Evolutionary conservation across 1,140 invertebrate species (phyloP).

Genomic region (Aphelinus atriplicis): DNA sequence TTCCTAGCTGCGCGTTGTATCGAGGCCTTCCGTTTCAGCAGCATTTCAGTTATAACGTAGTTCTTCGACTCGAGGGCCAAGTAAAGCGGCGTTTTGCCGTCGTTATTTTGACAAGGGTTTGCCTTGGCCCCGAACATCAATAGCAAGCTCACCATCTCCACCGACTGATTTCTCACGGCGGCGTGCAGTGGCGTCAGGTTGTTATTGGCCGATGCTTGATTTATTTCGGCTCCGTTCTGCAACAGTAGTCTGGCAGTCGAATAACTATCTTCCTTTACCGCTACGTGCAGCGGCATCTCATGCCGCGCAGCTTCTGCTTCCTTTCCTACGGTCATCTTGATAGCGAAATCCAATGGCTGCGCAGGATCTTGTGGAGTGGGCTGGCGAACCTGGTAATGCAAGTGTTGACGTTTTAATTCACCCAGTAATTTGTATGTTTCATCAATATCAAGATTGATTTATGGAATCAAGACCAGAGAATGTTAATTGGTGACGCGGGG

Average conservation of each 20-base stretch:
- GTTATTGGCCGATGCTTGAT: neutral
- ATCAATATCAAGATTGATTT: too few relatives aligned
- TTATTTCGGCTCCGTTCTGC: neutral
- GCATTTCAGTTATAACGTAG: neutral
- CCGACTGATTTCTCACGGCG: neutral
- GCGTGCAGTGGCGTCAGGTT: neutral
- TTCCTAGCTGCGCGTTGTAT: neutral
- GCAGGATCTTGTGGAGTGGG: too few relatives aligned
- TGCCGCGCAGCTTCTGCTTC: too few relatives aligned
- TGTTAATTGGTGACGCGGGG: too few relatives aligned
- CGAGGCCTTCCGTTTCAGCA: neutral
- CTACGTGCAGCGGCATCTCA: neutral
- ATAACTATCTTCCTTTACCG: neutral
- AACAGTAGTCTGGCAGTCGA: neutral
- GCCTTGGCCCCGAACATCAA: neutral
- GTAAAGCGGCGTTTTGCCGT: slow-evolving; percentile 1
- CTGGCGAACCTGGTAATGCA: too few relatives aligned
- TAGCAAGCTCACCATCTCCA: neutral
- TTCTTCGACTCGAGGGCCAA: neutral
- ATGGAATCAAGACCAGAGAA: too few relatives aligned
- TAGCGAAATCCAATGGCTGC: too few relatives aligned
- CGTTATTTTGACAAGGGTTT: neutral
- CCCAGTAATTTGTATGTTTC: too few relatives aligned
- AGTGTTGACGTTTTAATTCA: too few relatives aligned
- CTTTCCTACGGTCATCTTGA: too few relatives aligned